Evolutionary conservation across 2,888 invertebrate species (phyloP).

Genomic region (Nebria salina): DNA sequence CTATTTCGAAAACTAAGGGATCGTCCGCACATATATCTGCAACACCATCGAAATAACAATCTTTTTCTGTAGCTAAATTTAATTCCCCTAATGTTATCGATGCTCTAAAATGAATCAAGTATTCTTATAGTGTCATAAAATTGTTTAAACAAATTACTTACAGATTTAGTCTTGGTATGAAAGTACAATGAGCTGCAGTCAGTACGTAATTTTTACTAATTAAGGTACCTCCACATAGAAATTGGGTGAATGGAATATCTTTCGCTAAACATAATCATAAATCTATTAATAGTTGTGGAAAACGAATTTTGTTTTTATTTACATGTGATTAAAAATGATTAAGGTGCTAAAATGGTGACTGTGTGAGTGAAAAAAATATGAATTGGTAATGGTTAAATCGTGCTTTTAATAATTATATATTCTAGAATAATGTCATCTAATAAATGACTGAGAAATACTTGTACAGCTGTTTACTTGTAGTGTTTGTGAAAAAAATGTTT

Average conservation of each 20-base stretch:
- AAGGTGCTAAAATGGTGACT: too few relatives aligned
- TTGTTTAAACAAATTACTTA: slow-evolving; percentile 49
- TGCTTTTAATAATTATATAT: too few relatives aligned
- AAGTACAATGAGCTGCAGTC: slow-evolving; percentile 56
- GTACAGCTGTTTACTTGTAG: not conserved
- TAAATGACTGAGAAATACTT: not conserved
- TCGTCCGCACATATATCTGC: slow-evolving; percentile 54
- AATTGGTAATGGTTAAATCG: too few relatives aligned
- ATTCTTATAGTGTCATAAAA: not conserved
- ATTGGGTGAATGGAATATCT: slow-evolving; percentile 48
- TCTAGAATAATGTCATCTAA: not conserved
- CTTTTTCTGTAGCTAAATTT: slow-evolving; percentile 60
- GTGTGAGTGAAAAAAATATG: too few relatives aligned
- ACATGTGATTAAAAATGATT: too few relatives aligned
- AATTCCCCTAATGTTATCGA: slow-evolving; percentile 72
- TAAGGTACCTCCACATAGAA: slow-evolving; percentile 56
- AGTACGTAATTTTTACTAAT: slow-evolving; percentile 54
- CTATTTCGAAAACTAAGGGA: slow-evolving; percentile 55
- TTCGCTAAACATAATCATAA: not conserved
- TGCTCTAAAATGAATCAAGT: slow-evolving; percentile 57
- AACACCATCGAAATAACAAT: slow-evolving; percentile 59
- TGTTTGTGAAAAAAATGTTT: not conserved
- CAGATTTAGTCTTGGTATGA: slow-evolving; percentile 51
- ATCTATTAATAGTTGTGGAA: not conserved
- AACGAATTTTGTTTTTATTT: too few relatives aligned